A percentile compares a stretch with the other conserved stretches of the same genome.
Conservation (phyloP, 2,797 vertebrate species). For the Sebastes oblongus region DNA sequence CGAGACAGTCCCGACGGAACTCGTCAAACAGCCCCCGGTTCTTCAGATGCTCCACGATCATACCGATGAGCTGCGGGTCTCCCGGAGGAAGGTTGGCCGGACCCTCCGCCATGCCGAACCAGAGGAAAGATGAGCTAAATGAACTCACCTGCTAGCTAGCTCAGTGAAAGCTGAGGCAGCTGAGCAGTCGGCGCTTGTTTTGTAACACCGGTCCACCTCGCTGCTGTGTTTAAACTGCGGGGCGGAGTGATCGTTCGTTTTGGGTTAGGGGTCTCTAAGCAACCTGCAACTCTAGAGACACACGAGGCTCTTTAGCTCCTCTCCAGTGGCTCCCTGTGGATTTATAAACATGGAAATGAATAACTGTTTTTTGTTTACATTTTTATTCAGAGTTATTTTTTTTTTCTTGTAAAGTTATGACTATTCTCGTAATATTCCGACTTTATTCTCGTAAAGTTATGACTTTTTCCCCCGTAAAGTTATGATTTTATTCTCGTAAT, state of each 20-base stretch:
- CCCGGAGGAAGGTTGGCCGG: conserved; percentile 85
- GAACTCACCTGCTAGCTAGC: neutral
- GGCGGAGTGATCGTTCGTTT: neutral
- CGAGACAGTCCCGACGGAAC: conserved; percentile 95
- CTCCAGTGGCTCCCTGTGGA: no score
- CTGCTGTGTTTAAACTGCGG: neutral
- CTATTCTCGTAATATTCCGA: no score
- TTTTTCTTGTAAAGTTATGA: no score
- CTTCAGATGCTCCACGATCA: conserved; percentile 97
- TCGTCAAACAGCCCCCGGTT: conserved; percentile 95
- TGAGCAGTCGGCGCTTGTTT: neutral
- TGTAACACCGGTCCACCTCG: neutral
- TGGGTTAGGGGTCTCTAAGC: neutral
- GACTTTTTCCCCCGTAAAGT: no score
- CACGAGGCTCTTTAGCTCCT: no score
- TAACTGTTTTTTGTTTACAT: no score
- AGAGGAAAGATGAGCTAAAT: neutral
- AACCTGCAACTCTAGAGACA: no score
- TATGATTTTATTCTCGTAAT: no score
- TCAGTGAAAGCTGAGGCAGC: neutral
- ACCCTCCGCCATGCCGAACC: conserved; percentile 74
- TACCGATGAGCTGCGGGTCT: conserved; percentile 92
- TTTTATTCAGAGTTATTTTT: no score
- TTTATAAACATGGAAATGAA: no score
- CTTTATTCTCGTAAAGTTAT: no score